Evolutionary conservation across 2,888 invertebrate genomes (phyloP), one percentile per base, ranked within the genome.

Genomic region (Ypsolopha sequella): DNA sequence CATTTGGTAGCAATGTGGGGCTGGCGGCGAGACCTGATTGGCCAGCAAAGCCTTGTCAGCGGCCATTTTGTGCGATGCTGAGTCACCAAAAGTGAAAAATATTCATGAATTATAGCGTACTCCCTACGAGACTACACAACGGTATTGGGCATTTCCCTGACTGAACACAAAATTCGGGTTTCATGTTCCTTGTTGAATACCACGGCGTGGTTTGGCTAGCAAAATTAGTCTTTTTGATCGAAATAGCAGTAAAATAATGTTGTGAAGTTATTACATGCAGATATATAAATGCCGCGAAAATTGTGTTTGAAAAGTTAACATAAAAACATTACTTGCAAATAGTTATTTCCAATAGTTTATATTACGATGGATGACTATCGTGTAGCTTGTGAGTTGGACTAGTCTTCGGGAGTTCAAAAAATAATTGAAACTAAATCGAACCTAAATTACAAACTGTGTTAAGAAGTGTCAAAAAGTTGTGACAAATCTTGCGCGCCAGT

Each of bases 31-130:
- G 65, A 62, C 65, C 71, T 62, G 76, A 84, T 85, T 85, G 85
- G 84, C 71, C 75, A 73, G 76, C 70, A 77, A 76, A 81, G 77
- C 82, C 84, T 85, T 75, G 76, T 70, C 74, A 84, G 88, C 88
- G 86, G 90, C 90, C 90, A 90, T 90, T 88, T 91, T 90, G 88
- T 78, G 68, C 74, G 73, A 72, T 88, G 88, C 81, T 90, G 90
- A 89, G 85, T 89, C 88, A 89, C 87, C 88, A 82, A 82, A 84
- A 82, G 82, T 82, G 89, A 89, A 90, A 88, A 88, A 89, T 88
- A 82, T 85, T 80, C 84, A 78, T 77, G 87, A 87, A 79, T 76
- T 79, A 76, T 76, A 74, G 68, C 68, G 76, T 72, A 88, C 88
- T 88, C 86, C 88, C 76, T 79, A 80, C 84, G 84, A 88, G 89